phyloP scores from a whole-genome alignment of 2,797 vertebrate genomes.

The Kryptolebias ocellatus region DNA sequence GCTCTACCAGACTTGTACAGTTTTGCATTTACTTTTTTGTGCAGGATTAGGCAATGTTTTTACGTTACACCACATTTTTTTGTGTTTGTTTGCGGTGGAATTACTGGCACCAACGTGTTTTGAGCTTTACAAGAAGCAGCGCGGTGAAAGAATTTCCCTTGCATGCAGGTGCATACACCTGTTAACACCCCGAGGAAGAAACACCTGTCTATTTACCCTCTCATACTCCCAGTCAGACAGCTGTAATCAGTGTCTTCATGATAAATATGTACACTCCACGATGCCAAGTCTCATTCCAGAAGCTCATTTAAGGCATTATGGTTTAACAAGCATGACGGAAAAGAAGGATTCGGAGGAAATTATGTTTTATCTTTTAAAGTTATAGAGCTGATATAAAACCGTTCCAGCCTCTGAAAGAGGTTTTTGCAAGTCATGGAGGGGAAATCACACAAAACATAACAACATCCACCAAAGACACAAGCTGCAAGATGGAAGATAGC shows the following conservation, averaged over 20 bases:
- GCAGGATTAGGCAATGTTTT: too few species aligned
- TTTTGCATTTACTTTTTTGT: not conserved
- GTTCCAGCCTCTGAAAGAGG: not conserved
- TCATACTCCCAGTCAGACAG: not conserved
- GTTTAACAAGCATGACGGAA: not conserved
- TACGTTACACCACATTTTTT: not conserved
- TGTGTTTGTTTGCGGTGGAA: not conserved
- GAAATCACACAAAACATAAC: not conserved
- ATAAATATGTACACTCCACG: slow-evolving; percentile 26
- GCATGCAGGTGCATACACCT: slow-evolving; percentile 41
- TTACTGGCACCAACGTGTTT: not conserved
- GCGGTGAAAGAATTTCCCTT: slow-evolving; percentile 25
- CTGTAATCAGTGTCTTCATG: slow-evolving; percentile 45
- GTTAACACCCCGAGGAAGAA: slow-evolving; percentile 43
- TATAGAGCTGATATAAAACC: not conserved
- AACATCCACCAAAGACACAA: slow-evolving; percentile 2
- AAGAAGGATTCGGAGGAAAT: slow-evolving; percentile 9
- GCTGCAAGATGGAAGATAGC: not conserved
- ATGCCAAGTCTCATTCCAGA: slow-evolving; percentile 32
- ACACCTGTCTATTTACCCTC: slow-evolving; percentile 43
- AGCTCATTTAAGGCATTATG: slow-evolving; percentile 7
- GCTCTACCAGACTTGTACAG: too few species aligned
- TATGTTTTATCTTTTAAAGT: not conserved
- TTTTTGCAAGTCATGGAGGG: not conserved
- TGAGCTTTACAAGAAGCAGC: not conserved